Evolutionary conservation across 2,888 invertebrate species (phyloP), one percentile per base, ranked within the genome.

Genomic region (Oscheius onirici): DNA sequence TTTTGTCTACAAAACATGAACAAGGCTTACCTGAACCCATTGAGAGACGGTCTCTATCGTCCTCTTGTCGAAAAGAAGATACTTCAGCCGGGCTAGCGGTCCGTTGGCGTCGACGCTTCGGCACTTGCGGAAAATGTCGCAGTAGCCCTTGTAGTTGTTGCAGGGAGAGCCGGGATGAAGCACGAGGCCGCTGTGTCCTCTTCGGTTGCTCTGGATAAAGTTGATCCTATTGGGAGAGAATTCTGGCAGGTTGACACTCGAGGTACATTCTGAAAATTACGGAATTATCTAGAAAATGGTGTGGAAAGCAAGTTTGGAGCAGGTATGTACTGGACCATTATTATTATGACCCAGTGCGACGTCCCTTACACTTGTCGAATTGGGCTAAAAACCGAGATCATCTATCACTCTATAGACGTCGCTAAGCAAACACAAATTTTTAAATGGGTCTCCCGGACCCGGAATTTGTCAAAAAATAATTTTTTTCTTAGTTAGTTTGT

Each of bases 101-200:
- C 99, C 99, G 87, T 99, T 97, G 0, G 97, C 97, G 90, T 99
- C 97, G 24, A 99, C 97, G 0, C 95, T 95, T 80, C 99, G 92
- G 88, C 99, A 99, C 89, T 96, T 97, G 67, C 95, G 92, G 90
- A 99, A 99, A 78, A 99, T 97, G 90, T 99, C 99, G 90, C 99
- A 99, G 90, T 99, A 99, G 75, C 83, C 86, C 75, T 88, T 89
- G 91, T 95, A 99, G 90, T 99, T 96, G 89, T 99, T 96, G 89
- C 99, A 99, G 0, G 99, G 97, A 60, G 97, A 95, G 24, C 99
- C 97, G 6, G 96, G 96, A 63, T 95, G 91, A 77, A 97, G 79
- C 57, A 88, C 84, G 17, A 90, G 87, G 17, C 89, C 89, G 26
- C 83, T 82, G 58, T 78, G 71, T 26, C 78, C 83, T 69, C 78